Evolutionary conservation across 2,888 invertebrate species (phyloP).

Genomic region (Blomia tropicalis): DNA sequence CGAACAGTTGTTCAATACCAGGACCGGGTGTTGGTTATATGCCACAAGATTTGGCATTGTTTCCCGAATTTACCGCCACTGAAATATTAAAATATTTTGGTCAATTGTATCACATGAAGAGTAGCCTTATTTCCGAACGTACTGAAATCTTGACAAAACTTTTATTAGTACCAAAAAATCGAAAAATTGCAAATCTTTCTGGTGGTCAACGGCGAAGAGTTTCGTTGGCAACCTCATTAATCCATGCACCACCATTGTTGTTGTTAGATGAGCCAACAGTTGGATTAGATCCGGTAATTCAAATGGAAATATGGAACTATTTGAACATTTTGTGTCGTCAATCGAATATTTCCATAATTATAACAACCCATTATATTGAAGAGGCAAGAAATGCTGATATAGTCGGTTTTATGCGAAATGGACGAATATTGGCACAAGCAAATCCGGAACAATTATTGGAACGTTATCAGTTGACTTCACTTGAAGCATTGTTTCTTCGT

Average conservation of each 20-base stretch:
- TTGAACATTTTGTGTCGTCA: conserved; percentile 34
- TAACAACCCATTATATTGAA: conserved; percentile 79
- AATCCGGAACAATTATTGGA: conserved; percentile 55
- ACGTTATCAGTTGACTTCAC: conserved; percentile 36
- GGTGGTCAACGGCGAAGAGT: conserved; percentile 22
- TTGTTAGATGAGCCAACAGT: conserved; percentile 22
- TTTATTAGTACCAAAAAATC: conserved; percentile 35
- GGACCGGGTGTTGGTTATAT: conserved; percentile 88
- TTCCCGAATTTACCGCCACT: conserved; percentile 34
- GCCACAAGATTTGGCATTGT: conserved; percentile 48
- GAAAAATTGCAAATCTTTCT: conserved; percentile 33
- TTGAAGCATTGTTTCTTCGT: conserved; percentile 83
- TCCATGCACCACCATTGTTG: conserved; percentile 20
- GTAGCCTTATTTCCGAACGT: conserved; percentile 29
- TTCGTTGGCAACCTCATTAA: conserved; percentile 17
- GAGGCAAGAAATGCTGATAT: conserved; percentile 47
- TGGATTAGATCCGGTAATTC: conserved; percentile 19
- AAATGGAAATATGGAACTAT: conserved; percentile 35
- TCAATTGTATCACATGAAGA: conserved; percentile 34
- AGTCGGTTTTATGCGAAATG: conserved; percentile 73
- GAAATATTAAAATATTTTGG: conserved; percentile 38
- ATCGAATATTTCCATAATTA: conserved; percentile 35
- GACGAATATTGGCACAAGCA: conserved; percentile 73
- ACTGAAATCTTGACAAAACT: conserved; percentile 36
- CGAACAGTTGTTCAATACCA: no score